Evolutionary conservation across 2,888 invertebrate genomes (phyloP).

Genomic region (Rhamnusium bicolor): DNA sequence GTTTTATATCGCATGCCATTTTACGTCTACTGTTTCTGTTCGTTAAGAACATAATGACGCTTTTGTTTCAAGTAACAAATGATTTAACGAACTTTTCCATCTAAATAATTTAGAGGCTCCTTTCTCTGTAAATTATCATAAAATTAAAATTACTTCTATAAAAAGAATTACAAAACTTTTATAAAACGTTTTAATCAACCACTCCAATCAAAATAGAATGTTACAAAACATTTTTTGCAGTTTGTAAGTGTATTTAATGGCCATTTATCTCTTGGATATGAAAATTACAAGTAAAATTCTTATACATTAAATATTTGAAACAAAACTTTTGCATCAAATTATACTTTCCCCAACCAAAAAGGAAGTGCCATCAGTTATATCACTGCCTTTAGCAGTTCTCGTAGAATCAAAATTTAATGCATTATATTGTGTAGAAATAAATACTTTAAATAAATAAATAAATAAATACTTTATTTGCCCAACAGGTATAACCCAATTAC

Average conservation of each 20-base stretch:
- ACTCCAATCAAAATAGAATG: not conserved
- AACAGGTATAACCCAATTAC: no score
- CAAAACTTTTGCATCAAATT: not conserved
- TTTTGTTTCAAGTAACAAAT: constrained; percentile 19
- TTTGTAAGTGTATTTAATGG: not conserved
- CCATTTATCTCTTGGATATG: not conserved
- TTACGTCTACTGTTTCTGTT: constrained; percentile 2
- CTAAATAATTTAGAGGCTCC: constrained; percentile 17
- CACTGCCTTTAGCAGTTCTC: no score
- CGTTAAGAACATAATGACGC: not conserved
- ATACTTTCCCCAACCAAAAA: not conserved
- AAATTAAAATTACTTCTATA: constrained; percentile 5
- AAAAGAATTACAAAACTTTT: constrained; percentile 13
- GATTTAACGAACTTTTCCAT: constrained; percentile 19
- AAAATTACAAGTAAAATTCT: not conserved
- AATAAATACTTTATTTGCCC: no score
- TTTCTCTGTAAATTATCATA: constrained; percentile 7
- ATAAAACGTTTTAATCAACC: constrained; percentile 14
- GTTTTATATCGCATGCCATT: constrained; percentile 6
- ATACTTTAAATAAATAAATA: no score
- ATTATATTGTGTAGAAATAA: no score
- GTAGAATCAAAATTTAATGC: no score
- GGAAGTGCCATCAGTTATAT: no score
- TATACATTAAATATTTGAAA: not conserved
- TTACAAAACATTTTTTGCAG: not conserved